These are phyloP conservation scores for Pherbina coryleti DNA, from an alignment of 2,888 invertebrate species.

Conservation along the genomic window DNA sequence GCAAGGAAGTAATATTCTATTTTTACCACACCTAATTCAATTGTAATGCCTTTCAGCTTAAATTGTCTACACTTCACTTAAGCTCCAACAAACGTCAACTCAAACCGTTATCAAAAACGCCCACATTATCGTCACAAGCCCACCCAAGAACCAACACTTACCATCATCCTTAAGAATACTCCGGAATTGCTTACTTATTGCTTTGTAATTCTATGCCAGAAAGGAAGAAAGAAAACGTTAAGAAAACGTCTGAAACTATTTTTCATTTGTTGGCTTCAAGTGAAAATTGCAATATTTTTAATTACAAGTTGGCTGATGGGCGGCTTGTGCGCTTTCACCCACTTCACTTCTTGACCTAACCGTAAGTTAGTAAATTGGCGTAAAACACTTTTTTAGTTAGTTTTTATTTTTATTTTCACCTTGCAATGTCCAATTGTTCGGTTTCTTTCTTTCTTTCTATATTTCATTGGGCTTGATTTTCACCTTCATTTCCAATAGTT, in stretches of 20 bases:
- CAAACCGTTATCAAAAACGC: not conserved
- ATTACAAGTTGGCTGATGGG: not conserved
- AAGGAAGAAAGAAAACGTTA: too few relatives aligned
- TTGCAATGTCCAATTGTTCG: too few relatives aligned
- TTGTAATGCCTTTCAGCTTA: not conserved
- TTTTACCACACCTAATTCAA: constrained; percentile 1
- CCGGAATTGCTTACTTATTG: too few relatives aligned
- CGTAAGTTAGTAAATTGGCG: not conserved
- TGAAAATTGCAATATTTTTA: constrained; percentile 13
- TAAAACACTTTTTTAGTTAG: not conserved
- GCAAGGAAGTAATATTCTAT: not conserved
- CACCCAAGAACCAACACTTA: not conserved
- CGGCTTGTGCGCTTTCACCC: not conserved
- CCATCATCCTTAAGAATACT: not conserved
- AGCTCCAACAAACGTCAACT: too few relatives aligned
- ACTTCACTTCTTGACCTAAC: not conserved
- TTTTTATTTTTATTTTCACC: too few relatives aligned
- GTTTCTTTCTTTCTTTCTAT: too few relatives aligned
- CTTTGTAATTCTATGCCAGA: too few relatives aligned
- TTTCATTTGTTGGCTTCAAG: not conserved
- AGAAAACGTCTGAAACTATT: not conserved
- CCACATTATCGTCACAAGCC: not conserved
- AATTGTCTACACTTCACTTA: not conserved
- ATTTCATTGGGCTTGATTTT: not conserved
- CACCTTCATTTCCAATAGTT: not conserved